These are phyloP conservation scores for Phengaris alcon DNA, from an alignment of 2,888 invertebrate species.

Conservation along the genomic window DNA sequence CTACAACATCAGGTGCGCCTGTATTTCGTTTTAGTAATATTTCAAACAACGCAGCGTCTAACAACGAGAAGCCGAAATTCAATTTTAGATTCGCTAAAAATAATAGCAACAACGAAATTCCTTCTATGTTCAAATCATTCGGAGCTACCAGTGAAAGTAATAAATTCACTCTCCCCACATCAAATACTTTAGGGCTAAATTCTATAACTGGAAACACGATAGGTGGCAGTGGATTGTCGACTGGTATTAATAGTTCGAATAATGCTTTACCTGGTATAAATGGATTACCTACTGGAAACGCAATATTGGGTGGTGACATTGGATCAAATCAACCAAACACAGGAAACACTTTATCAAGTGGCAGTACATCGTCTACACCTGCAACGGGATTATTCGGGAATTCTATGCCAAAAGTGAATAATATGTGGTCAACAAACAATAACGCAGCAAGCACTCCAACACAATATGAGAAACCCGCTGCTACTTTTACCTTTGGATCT, in stretches of 20 bases:
- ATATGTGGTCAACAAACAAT: conserved; percentile 50
- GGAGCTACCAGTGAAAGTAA: conserved; percentile 39
- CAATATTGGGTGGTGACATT: conserved; percentile 42
- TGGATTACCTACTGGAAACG: conserved; percentile 35
- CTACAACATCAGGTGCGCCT: conserved; percentile 39
- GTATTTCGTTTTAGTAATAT: conserved; percentile 56
- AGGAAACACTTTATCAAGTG: conserved; percentile 42
- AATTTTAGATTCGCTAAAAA: conserved; percentile 53
- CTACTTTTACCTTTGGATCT: conserved; percentile 54
- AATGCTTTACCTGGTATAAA: conserved; percentile 33
- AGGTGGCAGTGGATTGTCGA: conserved; percentile 33
- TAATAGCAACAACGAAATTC: conserved; percentile 44
- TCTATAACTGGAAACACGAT: conserved; percentile 31
- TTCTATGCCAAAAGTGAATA: conserved; percentile 50
- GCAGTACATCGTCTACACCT: conserved; percentile 35
- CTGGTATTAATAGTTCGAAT: conserved; percentile 32
- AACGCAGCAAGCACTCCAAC: conserved; percentile 43
- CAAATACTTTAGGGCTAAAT: conserved; percentile 32
- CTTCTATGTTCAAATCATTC: conserved; percentile 45
- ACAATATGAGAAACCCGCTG: conserved; percentile 50
- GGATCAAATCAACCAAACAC: conserved; percentile 41
- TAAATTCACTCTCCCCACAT: conserved; percentile 38
- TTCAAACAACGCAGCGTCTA: conserved; percentile 36
- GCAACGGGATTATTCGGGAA: conserved; percentile 47
- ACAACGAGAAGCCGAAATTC: conserved; percentile 54